phyloP scores from a whole-genome alignment of 2,113 vertebrate genomes.

The Cyprinodon brontotheroides region DNA sequence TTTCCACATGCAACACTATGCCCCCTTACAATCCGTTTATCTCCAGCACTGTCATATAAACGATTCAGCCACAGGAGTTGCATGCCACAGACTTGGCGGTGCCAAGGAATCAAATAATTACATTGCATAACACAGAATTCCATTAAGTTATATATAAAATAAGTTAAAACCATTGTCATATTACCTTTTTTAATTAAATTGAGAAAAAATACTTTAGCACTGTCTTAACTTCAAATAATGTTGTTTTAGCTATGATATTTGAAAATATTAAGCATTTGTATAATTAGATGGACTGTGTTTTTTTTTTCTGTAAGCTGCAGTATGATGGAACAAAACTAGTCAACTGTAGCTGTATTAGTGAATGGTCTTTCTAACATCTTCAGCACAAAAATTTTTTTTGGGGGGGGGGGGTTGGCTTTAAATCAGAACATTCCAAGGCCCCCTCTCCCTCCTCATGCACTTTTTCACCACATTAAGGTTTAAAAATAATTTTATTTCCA shows the following conservation, averaged over 20 bases:
- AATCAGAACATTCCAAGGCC: background rate
- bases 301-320: too few species aligned
- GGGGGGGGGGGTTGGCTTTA: background rate
- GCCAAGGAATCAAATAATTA: slow-evolving; percentile 38
- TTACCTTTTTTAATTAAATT: background rate
- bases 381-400: background rate
- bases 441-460: background rate
- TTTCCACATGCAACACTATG: slow-evolving; percentile 56
- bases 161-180: slow-evolving; percentile 2
- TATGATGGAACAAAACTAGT: background rate
- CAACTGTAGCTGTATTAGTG: background rate
- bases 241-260: background rate
- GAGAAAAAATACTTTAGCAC: background rate
- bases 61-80: slow-evolving; percentile 43
- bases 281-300: background rate
- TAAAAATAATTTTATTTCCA: slow-evolving; percentile 15
- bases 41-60: slow-evolving; percentile 51
- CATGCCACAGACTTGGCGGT: slow-evolving; percentile 38
- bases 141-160: slow-evolving; percentile 4
- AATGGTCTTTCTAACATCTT: background rate
- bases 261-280: too few species aligned
- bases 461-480: background rate
- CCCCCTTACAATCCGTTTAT: slow-evolving; percentile 33
- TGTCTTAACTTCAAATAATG: background rate
- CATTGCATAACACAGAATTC: slow-evolving; percentile 7